Evolutionary conservation across 2,113 vertebrate species (phyloP).

Genomic region (Eidolon helvum): DNA sequence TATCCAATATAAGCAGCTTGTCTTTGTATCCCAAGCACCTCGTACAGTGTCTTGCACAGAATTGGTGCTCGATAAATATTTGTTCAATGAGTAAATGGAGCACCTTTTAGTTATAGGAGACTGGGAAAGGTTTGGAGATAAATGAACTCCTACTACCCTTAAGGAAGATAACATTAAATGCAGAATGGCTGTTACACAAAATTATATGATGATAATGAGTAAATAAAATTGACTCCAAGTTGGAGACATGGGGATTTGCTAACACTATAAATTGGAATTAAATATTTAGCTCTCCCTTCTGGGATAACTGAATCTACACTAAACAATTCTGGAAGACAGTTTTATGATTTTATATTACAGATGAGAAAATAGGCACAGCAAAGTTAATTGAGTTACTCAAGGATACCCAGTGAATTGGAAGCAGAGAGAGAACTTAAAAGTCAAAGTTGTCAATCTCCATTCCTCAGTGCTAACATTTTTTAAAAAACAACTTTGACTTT

Average conservation of each 20-base stretch:
- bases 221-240: conserved; percentile 58
- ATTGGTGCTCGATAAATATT: not conserved
- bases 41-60: not conserved
- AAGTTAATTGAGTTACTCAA: conserved; percentile 47
- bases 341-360: conserved; percentile 48
- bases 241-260: conserved; percentile 39
- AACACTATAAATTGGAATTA: conserved; percentile 59
- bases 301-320: conserved; percentile 45
- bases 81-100: not conserved
- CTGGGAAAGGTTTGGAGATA: not conserved
- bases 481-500: not conserved
- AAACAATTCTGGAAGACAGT: conserved; percentile 54
- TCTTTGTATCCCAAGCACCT: not conserved
- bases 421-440: not conserved
- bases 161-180: conserved; percentile 32
- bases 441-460: not conserved
- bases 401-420: conserved; percentile 11
- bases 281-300: conserved; percentile 63
- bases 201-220: conserved; percentile 53
- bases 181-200: conserved; percentile 28
- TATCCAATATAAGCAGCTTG: not conserved
- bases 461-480: not conserved
- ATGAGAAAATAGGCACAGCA: conserved; percentile 44
- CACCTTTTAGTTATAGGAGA: not conserved
- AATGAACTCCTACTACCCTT: not conserved